phyloP scores from a whole-genome alignment of 2,113 vertebrate genomes.

The Sclerurus mexicanus region DNA sequence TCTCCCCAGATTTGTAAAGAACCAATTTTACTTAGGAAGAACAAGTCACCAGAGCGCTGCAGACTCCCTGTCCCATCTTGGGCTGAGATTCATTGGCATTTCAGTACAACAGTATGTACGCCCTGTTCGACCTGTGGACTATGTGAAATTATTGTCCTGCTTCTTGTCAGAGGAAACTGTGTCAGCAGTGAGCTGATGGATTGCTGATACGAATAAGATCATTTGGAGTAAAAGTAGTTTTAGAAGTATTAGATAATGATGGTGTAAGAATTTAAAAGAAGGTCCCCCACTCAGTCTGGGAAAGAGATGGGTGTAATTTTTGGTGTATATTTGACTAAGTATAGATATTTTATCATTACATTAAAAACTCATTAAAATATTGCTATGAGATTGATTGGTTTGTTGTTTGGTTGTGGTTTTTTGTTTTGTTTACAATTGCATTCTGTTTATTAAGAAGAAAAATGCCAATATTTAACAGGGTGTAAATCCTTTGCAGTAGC shows the following conservation, averaged over 20 bases:
- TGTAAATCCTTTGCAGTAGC: not conserved
- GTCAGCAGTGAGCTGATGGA: not conserved
- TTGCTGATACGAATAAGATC: not conserved
- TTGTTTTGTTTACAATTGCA: not conserved
- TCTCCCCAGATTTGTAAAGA: not conserved
- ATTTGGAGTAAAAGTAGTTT: not conserved
- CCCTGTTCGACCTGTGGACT: not conserved
- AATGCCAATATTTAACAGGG: not conserved
- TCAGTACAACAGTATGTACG: accelerated
- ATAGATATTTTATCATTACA: not conserved
- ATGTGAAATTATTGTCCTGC: not conserved
- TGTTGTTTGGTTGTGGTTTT: not conserved
- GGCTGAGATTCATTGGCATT: not conserved
- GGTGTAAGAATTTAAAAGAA: not conserved
- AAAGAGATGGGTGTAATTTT: not conserved
- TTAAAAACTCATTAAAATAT: not conserved
- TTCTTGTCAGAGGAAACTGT: not conserved
- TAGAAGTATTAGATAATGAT: not conserved
- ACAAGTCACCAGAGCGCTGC: not conserved
- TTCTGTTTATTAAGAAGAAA: not conserved
- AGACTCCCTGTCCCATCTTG: not conserved
- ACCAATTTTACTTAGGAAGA: not conserved
- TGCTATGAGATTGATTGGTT: not conserved
- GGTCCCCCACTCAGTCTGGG: not conserved
- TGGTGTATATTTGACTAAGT: not conserved